A percentile compares a stretch with the other conserved stretches of the same genome.
Conservation (phyloP, 2,888 invertebrate genomes). For the Scelioninae gen. 1 region DNA sequence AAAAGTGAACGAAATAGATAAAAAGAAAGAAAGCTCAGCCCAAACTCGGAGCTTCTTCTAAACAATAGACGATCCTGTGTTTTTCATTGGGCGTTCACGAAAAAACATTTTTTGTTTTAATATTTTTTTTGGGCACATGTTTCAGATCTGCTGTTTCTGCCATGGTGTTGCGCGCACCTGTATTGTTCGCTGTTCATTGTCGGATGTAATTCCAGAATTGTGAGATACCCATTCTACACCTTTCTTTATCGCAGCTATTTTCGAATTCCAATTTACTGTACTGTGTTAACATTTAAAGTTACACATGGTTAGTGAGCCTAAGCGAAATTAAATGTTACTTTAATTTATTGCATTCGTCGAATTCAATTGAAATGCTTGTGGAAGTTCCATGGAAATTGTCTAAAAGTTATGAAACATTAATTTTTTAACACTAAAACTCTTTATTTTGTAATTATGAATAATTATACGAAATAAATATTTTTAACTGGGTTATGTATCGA, state of each 20-base stretch:
- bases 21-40: slow-evolving; percentile 14
- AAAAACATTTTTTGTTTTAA: slow-evolving; percentile 17
- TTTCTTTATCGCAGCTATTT: slow-evolving; percentile 17
- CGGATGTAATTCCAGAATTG: slow-evolving; percentile 29
- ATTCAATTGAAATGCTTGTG: slow-evolving; percentile 5
- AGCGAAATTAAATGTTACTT: slow-evolving; percentile 20
- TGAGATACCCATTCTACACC: slow-evolving; percentile 18
- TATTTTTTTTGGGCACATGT: slow-evolving; percentile 11
- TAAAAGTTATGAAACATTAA: too few species aligned
- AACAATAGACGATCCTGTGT: slow-evolving; percentile 53
- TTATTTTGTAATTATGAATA: too few species aligned
- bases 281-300: slow-evolving; percentile 22
- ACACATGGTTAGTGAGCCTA: slow-evolving; percentile 11
- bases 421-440: too few species aligned
- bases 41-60: slow-evolving; percentile 31
- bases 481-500: too few species aligned
- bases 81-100: slow-evolving; percentile 47
- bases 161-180: slow-evolving; percentile 16
- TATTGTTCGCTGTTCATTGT: slow-evolving; percentile 53
- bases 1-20: slow-evolving; percentile 40
- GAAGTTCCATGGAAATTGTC: background rate
- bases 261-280: slow-evolving; percentile 25
- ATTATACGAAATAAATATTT: too few species aligned
- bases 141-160: slow-evolving; percentile 10
- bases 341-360: slow-evolving; percentile 7